Base-by-base conservation (phyloP, 2,888 invertebrate genomes). In the Agapostemon virescens region DNA sequence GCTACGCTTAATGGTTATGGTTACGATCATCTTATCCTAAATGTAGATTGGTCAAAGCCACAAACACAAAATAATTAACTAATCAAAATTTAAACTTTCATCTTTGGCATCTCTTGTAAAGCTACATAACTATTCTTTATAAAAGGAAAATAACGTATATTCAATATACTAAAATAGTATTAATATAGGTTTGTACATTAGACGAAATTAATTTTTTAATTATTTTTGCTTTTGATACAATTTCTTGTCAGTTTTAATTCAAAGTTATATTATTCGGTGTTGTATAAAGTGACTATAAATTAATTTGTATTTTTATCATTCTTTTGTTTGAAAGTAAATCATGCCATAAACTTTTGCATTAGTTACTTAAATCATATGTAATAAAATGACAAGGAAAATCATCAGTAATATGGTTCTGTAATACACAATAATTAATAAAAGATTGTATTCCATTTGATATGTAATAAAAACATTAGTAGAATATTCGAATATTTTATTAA, bases 21-120 rank as follows among this genome's bases (percentile, higher is more conserved):
- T 83, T 99, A 98, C 92, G 99, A 99, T 93, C 99, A 99, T 94
- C 95, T 99, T 88, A 99, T 99, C 93, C 94, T 99, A 73, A 98
- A 96, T 93, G 99, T 99, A n/a, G 99, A 99, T 93, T 99, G 99
- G 99, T 98, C 99, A 0, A 99, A 98, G 92, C 97, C 97, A 61
- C 96, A 95, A 82, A 93, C 87, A 1, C 89, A 88, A 78, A 92
- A 79, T 72, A 92, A 89, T 79, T 89, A 85, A 89, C 42, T 26
- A 64, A 7, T 67, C 11, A 58, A 63, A n/a, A 11, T n/a, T 26
- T 26, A 30, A 81, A 71, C 23, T 73, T 61, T 9, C 20, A 26
- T 75, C 58, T 11, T 36, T 68, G 70, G 11, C 11, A 4, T 7
- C 13, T 42, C 42, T 63, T 42, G 63, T 58, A 17, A 6, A 64